phyloP scores from a whole-genome alignment of 2,797 vertebrate species.

The Decapterus maruadsi region DNA sequence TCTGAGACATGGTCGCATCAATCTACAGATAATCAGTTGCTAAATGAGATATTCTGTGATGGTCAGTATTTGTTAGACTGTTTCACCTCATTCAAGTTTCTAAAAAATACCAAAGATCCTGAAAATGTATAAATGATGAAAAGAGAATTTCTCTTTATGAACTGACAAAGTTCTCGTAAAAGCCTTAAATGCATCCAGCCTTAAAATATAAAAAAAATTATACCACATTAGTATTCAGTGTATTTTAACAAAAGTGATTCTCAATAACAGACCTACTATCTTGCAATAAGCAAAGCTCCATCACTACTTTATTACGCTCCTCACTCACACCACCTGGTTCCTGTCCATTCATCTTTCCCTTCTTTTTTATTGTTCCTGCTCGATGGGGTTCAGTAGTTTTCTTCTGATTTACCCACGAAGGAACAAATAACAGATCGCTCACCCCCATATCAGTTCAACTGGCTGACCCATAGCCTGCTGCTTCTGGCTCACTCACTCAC shows the following conservation, averaged over 20 bases:
- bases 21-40: neutral
- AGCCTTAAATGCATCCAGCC: neutral
- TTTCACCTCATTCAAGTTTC: neutral
- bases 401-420: neutral
- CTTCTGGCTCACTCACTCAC: neutral
- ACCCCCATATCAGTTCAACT: neutral
- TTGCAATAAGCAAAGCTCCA: neutral
- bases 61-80: neutral
- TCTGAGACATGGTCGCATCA: neutral
- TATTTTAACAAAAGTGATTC: neutral
- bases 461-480: neutral
- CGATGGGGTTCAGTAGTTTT: constrained; percentile 9
- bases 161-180: neutral
- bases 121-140: neutral
- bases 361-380: neutral
- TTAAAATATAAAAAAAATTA: too few relatives aligned
- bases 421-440: constrained; percentile 1
- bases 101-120: neutral
- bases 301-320: constrained; percentile 2
- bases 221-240: too few relatives aligned
- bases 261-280: neutral
- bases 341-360: neutral
- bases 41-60: neutral
- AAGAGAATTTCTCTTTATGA: neutral
- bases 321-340: neutral